Conservation (phyloP, 1,140 invertebrate genomes). For the Phenacoccus solenopsis region DNA sequence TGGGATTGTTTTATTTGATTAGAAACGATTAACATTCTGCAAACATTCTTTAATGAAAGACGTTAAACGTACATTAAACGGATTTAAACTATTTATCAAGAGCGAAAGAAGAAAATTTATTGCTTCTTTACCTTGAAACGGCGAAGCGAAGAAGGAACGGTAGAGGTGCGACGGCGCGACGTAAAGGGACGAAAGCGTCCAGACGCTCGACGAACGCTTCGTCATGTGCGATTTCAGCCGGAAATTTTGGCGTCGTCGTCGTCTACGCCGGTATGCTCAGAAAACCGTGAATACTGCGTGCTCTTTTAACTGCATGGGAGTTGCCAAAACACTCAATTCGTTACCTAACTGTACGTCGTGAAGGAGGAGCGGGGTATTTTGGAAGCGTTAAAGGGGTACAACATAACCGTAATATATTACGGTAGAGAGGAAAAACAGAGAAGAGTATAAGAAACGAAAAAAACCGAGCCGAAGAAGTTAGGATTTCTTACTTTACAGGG, state of each 20-base stretch:
- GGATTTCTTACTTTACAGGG: neutral
- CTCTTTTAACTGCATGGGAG: conserved; percentile 7
- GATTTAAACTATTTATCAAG: neutral
- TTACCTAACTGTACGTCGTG: neutral
- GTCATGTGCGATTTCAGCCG: conserved; percentile 15
- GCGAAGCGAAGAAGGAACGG: neutral
- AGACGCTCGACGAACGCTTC: neutral
- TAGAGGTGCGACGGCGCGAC: neutral
- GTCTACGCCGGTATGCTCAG: neutral
- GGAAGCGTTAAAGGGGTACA: neutral
- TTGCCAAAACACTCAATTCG: conserved; percentile 12
- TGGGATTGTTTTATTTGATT: neutral
- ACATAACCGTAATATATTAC: conserved; percentile 11
- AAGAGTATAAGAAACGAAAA: too few species aligned
- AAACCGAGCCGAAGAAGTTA: too few species aligned
- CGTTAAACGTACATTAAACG: conserved; percentile 1
- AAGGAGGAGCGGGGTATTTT: neutral
- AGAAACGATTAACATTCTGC: neutral
- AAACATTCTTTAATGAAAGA: neutral
- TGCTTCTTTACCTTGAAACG: neutral
- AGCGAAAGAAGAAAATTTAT: conserved; percentile 4
- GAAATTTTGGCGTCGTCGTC: conserved; percentile 15
- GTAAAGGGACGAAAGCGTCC: neutral
- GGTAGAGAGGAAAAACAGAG: neutral
- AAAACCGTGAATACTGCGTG: conserved; percentile 5